Evolutionary conservation across 2,797 vertebrate species (phyloP).

Genomic region (Lates japonicus): DNA sequence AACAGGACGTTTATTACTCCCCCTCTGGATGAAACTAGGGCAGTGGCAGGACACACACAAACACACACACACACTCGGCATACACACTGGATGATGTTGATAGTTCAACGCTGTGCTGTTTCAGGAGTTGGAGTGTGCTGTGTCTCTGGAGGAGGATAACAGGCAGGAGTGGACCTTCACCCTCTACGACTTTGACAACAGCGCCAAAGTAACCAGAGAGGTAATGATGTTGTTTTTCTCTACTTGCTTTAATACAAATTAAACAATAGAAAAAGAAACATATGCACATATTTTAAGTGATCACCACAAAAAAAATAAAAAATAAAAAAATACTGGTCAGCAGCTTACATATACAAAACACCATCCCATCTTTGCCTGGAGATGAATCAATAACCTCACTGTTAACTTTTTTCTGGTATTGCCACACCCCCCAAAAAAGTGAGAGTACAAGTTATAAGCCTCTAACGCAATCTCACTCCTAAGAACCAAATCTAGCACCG

Average conservation of each 20-base stretch:
- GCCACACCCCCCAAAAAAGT: conserved; percentile 17
- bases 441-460: conserved; percentile 13
- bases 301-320: neutral
- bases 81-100: conserved; percentile 32
- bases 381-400: conserved; percentile 12
- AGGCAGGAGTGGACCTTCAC: conserved; percentile 99
- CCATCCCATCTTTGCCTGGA: neutral
- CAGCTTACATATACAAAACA: neutral
- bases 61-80: conserved; percentile 13
- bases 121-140: conserved; percentile 98
- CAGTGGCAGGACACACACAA: conserved; percentile 47
- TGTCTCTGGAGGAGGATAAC: conserved; percentile 98
- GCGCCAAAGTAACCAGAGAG: conserved; percentile 98
- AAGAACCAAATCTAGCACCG: conserved; percentile 50
- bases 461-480: conserved; percentile 35
- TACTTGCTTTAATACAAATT: neutral
- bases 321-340: neutral
- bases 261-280: neutral
- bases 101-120: conserved; percentile 59
- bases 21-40: conserved; percentile 68
- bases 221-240: conserved; percentile 75
- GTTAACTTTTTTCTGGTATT: conserved; percentile 10
- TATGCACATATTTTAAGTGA: neutral
- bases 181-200: conserved; percentile 99
- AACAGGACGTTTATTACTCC: conserved; percentile 68